A percentile compares a stretch with the other conserved stretches of the same genome.
Conservation (phyloP, 2,888 invertebrate species). For the Ennomos quercinarius region DNA sequence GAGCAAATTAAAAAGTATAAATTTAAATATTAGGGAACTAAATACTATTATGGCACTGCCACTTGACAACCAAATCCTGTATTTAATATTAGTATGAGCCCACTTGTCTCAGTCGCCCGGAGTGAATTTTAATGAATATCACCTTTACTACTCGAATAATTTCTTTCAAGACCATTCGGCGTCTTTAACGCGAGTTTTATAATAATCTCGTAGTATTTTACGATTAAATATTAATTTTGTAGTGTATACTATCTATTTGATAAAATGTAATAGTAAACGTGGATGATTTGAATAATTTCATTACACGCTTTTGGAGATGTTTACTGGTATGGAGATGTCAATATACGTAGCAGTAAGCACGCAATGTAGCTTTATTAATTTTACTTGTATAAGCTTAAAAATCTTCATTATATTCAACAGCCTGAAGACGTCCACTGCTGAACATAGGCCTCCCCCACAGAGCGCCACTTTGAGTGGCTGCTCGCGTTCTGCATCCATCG, state of each 20-base stretch:
- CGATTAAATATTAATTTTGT: constrained; percentile 61
- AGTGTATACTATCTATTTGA: constrained; percentile 39
- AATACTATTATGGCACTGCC: constrained; percentile 58
- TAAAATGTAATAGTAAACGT: constrained; percentile 37
- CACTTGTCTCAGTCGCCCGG: constrained; percentile 64
- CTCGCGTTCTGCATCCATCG: no score
- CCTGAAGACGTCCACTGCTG: no score
- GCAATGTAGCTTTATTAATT: constrained; percentile 1
- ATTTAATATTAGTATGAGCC: constrained; percentile 55
- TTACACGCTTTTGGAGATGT: constrained; percentile 20
- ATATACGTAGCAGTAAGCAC: constrained; percentile 19
- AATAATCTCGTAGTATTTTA: constrained; percentile 62
- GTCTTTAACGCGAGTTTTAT: constrained; percentile 52
- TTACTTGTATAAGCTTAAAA: no score
- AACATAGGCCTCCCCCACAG: no score
- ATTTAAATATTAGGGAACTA: constrained; percentile 65
- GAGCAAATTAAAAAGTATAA: constrained; percentile 75
- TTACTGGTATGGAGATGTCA: constrained; percentile 1
- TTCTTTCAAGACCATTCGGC: constrained; percentile 39
- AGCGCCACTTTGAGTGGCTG: no score
- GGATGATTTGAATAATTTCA: constrained; percentile 44
- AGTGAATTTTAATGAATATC: constrained; percentile 71
- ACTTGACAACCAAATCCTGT: constrained; percentile 70
- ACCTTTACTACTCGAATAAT: constrained; percentile 55
- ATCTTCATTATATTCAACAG: no score